Evolutionary conservation across 92 coral and sea anemone genomes (phyloP).

Genomic region (Zoanthus solanderi): DNA sequence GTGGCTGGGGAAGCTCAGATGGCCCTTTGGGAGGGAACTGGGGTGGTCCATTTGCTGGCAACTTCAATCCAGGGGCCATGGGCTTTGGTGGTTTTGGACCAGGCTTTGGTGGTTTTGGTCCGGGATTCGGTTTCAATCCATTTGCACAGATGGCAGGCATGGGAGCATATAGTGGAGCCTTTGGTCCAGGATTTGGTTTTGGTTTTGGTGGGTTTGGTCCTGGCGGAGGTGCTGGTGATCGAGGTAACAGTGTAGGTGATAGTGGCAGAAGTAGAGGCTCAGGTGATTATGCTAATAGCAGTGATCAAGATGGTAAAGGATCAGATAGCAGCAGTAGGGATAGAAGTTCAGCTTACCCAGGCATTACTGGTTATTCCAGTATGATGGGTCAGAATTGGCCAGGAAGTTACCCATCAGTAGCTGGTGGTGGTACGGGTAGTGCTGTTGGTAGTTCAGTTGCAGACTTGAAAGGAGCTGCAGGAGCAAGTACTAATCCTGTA

Average conservation of each 20-base stretch:
- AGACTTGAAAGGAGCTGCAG: conserved; percentile 14
- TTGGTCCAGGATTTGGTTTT: conserved; percentile 25
- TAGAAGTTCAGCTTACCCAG: conserved; percentile 35
- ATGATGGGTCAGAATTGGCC: conserved; percentile 44
- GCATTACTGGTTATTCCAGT: conserved; percentile 37
- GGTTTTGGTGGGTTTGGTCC: conserved; percentile 46
- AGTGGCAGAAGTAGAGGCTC: conserved; percentile 19
- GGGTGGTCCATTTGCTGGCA: conserved; percentile 25
- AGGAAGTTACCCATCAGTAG: conserved; percentile 26
- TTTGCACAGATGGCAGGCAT: conserved; percentile 41
- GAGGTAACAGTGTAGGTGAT: conserved; percentile 30
- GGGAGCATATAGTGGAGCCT: conserved; percentile 23
- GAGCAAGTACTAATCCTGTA: conserved; percentile 3
- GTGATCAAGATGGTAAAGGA: conserved; percentile 23
- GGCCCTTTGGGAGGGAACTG: conserved; percentile 8
- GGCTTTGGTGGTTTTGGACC: conserved; percentile 42
- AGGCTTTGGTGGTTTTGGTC: conserved; percentile 36
- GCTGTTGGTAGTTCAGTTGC: not conserved
- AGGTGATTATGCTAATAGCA: conserved; percentile 5
- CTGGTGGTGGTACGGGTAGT: not conserved
- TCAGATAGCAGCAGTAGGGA: conserved; percentile 23
- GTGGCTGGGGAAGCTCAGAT: conserved; percentile 26
- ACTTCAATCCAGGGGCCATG: conserved; percentile 46
- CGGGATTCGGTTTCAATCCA: conserved; percentile 37
- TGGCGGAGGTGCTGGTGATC: conserved; percentile 19